Conservation (phyloP, 2,888 invertebrate genomes). For the Tetranychus truncatus region DNA sequence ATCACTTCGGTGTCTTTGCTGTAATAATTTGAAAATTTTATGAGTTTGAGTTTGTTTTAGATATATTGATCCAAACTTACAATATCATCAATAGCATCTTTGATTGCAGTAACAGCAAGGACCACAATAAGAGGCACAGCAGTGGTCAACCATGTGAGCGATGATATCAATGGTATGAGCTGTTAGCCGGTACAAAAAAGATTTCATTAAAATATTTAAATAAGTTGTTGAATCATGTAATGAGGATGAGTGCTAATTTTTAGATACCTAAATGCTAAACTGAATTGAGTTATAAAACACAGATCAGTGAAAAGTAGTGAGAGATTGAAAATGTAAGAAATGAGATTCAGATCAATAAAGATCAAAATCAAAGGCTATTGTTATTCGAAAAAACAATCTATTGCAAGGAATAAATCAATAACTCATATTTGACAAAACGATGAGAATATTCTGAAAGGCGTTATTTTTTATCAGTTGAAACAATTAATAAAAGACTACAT, state of each 20-base stretch:
- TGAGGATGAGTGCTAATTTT: too few relatives aligned
- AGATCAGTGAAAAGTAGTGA: constrained; percentile 14
- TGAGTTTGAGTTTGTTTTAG: constrained; percentile 2
- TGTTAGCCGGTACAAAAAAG: constrained; percentile 27
- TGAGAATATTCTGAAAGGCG: too few relatives aligned
- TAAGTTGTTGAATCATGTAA: too few relatives aligned
- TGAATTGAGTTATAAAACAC: constrained; percentile 12
- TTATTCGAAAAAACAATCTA: too few relatives aligned
- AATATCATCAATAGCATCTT: constrained; percentile 95
- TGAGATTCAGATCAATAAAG: neutral
- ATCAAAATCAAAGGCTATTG: neutral
- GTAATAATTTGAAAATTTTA: constrained; percentile 21
- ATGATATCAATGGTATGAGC: constrained; percentile 89
- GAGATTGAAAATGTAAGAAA: too few relatives aligned
- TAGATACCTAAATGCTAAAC: too few relatives aligned
- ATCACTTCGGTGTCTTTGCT: constrained; percentile 98
- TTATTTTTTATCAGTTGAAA: too few relatives aligned
- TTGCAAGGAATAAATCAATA: too few relatives aligned
- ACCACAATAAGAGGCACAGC: constrained; percentile 88
- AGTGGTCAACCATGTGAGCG: constrained; percentile 86
- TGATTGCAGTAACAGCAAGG: constrained; percentile 77
- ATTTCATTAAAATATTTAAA: neutral
- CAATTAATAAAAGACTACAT: too few relatives aligned
- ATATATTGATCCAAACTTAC: constrained; percentile 45
- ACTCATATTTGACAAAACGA: too few relatives aligned